Evolutionary conservation across 2,113 vertebrate species (phyloP), one percentile per base, ranked within the genome.

Genomic region (Taurulus bubalis): DNA sequence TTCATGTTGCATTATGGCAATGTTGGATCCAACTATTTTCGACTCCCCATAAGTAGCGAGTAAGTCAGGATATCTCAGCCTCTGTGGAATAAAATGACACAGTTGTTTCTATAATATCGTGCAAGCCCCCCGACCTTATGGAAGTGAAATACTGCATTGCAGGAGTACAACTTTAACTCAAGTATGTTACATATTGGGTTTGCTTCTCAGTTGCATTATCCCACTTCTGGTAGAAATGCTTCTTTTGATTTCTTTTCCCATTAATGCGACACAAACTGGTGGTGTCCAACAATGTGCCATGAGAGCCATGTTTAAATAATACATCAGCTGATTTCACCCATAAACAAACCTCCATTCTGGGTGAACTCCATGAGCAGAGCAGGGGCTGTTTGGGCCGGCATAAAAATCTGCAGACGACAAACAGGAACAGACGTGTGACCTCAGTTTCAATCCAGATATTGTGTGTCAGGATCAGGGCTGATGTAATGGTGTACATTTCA

Each of bases 401-500:
- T 8, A 14, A 16, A 45, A 53, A 67, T 36, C 10, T 20, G 30
- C 30, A 72, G 22, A 34, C 1, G 42, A 65, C 77, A 22, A 78
- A 64, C 40, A 62, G 53, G 14, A 71, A 16, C 75, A 71, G 28
- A 64, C 42, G 30, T 36, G 45, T 15, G 22, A 77, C 65, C 36
- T 40, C 26, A 49, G 75, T 32, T 63, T 59, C 11, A 75, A 6
- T 10, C 15, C 47, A 75, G 28, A 75, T 26, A 53, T 79, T 55
- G 75, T 65, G 67, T 85, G 38, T 87, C 62, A 40, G 53, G 30
- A 60, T 56, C 26, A n/a, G 63, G 12, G 14, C 72, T 77, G 67
- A 62, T 72, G 62, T 42, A 59, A 73, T 45, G 47, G 45, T 45
- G 11, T 68, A 2, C 28, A 69, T 80, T 68, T 36, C 80, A 72